These are phyloP conservation scores for Acyrthosiphon pisum DNA, from an alignment of 1,140 invertebrate species.

Conservation along the genomic window DNA sequence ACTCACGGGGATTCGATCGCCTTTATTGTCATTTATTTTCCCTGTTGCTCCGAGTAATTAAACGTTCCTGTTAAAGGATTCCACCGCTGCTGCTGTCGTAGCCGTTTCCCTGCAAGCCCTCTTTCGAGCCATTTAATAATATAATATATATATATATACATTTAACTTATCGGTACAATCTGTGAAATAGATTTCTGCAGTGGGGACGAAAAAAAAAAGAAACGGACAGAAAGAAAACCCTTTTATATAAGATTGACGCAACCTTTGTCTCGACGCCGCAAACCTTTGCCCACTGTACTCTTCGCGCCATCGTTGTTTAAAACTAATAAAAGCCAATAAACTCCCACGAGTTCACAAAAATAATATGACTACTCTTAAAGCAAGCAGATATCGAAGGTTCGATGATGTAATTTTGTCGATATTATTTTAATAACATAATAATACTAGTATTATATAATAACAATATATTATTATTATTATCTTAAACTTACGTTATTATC, in stretches of 20 bases:
- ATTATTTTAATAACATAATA: no score
- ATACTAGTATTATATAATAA: no score
- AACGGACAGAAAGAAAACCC: background rate
- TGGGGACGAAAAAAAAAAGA: background rate
- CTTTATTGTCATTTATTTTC: conserved; percentile 42
- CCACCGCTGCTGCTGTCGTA: background rate
- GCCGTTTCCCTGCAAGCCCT: background rate
- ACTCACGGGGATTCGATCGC: conserved; percentile 43
- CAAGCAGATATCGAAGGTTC: no score
- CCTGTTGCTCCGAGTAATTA: conserved; percentile 44
- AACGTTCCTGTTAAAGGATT: background rate
- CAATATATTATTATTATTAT: no score
- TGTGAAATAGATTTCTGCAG: background rate
- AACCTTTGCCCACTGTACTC: background rate
- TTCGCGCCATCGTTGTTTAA: background rate
- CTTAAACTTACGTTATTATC: no score
- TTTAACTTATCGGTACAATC: background rate
- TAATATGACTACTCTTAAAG: background rate
- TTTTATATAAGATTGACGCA: background rate
- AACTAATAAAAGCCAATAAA: background rate
- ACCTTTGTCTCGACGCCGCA: background rate
- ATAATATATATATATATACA: background rate
- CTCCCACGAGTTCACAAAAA: background rate
- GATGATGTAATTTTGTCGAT: no score
- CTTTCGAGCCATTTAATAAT: background rate